Conservation (phyloP, 2,113 vertebrate genomes). For the Pavo muticus region DNA sequence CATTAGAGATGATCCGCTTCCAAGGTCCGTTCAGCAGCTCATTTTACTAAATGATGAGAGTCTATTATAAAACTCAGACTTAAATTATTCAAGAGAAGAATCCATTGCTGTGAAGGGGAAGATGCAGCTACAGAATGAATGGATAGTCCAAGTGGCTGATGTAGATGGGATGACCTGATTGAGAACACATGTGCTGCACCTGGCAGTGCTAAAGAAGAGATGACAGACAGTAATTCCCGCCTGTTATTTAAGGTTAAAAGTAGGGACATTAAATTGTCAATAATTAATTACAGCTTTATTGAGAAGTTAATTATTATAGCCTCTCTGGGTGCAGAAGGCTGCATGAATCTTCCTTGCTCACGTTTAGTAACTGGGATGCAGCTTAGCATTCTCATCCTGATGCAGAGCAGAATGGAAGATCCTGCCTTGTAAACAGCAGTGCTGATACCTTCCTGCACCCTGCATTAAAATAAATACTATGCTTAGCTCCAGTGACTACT, state of each 20-base stretch:
- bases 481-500: constrained; percentile 1
- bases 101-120: neutral
- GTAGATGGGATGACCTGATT: neutral
- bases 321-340: constrained; percentile 18
- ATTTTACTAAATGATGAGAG: constrained; percentile 16
- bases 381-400: constrained; percentile 3
- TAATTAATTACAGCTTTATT: constrained; percentile 62
- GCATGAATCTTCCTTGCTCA: neutral
- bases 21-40: neutral
- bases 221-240: constrained; percentile 38
- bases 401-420: neutral
- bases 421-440: constrained; percentile 24
- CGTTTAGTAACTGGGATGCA: constrained; percentile 12
- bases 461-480: constrained; percentile 26
- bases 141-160: neutral
- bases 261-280: constrained; percentile 35
- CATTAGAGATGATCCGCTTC: neutral
- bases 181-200: constrained; percentile 25
- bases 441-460: constrained; percentile 5
- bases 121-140: neutral
- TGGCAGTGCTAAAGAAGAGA: constrained; percentile 9
- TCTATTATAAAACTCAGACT: neutral
- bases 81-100: constrained; percentile 22
- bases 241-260: constrained; percentile 47
- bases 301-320: constrained; percentile 50